Conservation (phyloP, 2,888 invertebrate species). For the Agriopis aurantiaria region DNA sequence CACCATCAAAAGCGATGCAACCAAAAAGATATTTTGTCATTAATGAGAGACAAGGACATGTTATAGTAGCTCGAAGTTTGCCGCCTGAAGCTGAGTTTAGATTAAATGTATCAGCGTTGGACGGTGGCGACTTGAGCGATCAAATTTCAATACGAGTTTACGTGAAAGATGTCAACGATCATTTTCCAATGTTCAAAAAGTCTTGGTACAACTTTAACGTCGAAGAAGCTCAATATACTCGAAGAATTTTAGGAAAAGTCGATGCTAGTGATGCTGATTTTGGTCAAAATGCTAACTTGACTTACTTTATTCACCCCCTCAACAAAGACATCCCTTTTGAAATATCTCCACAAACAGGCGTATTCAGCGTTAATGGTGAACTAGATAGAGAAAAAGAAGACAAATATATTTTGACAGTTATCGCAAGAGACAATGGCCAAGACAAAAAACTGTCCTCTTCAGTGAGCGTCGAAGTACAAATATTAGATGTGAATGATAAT, state of each 20-base stretch:
- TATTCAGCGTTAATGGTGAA: slow-evolving; percentile 90
- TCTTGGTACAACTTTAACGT: slow-evolving; percentile 94
- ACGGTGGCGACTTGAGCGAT: slow-evolving; percentile 91
- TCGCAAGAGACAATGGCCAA: slow-evolving; percentile 91
- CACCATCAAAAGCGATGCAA: slow-evolving; percentile 75
- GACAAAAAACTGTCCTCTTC: slow-evolving; percentile 88
- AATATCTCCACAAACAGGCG: slow-evolving; percentile 89
- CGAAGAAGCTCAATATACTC: slow-evolving; percentile 91
- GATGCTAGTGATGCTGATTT: slow-evolving; percentile 93
- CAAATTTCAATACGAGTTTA: slow-evolving; percentile 90
- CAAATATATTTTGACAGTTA: slow-evolving; percentile 90
- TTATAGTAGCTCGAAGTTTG: slow-evolving; percentile 89
- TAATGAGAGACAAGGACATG: slow-evolving; percentile 91
- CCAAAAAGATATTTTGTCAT: slow-evolving; percentile 90
- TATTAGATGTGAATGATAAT: slow-evolving; percentile 94
- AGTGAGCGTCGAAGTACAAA: slow-evolving; percentile 92
- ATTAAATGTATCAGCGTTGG: slow-evolving; percentile 91
- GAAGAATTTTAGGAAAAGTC: slow-evolving; percentile 90
- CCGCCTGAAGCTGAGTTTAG: slow-evolving; percentile 92
- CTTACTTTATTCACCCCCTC: slow-evolving; percentile 87
- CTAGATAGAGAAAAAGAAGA: slow-evolving; percentile 92
- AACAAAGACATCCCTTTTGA: slow-evolving; percentile 88
- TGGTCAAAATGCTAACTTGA: slow-evolving; percentile 92
- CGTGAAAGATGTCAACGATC: slow-evolving; percentile 93
- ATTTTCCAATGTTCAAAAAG: slow-evolving; percentile 93